These are phyloP conservation scores for Drosophila putrida DNA, from an alignment of 2,888 invertebrate genomes.

Conservation along the genomic window DNA sequence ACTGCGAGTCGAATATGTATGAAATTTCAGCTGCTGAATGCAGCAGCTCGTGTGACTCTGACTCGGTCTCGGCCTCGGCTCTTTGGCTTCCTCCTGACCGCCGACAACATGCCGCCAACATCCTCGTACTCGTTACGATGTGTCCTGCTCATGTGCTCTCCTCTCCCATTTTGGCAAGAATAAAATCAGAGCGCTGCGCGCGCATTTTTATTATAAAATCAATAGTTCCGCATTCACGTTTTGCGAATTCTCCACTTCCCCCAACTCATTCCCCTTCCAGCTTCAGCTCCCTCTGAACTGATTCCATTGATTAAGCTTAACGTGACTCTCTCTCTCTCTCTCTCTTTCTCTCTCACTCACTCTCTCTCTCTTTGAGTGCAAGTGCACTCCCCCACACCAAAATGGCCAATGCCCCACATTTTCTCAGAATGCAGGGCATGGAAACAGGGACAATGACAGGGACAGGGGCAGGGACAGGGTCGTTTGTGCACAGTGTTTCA, in stretches of 20 bases:
- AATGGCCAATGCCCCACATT: conserved; percentile 18
- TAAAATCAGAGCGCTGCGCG: conserved; percentile 82
- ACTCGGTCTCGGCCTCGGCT: conserved; percentile 46
- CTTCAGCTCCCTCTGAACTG: conserved; percentile 8
- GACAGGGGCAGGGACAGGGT: conserved; percentile 4
- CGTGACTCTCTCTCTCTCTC: conserved; percentile 48
- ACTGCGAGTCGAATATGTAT: conserved; percentile 38
- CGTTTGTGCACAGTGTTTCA: conserved; percentile 4
- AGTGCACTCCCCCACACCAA: conserved; percentile 39
- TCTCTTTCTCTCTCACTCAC: too few relatives aligned
- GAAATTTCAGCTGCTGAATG: conserved; percentile 17
- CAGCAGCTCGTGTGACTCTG: conserved; percentile 22
- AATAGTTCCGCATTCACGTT: conserved; percentile 74
- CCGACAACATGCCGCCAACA: conserved; percentile 69
- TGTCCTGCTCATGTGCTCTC: conserved; percentile 19
- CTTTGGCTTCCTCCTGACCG: conserved; percentile 72
- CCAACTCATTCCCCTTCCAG: conserved; percentile 14
- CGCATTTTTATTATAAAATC: conserved; percentile 79
- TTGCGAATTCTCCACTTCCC: neutral
- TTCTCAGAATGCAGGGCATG: conserved; percentile 29
- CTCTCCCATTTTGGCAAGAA: conserved; percentile 53
- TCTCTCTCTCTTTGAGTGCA: conserved; percentile 49
- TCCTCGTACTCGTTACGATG: conserved; percentile 19
- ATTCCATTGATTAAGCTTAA: conserved; percentile 67
- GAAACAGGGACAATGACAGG: conserved; percentile 20